Evolutionary conservation across 2,797 vertebrate genomes (phyloP), one percentile per base, ranked within the genome.

Genomic region (Cuculus canorus): DNA sequence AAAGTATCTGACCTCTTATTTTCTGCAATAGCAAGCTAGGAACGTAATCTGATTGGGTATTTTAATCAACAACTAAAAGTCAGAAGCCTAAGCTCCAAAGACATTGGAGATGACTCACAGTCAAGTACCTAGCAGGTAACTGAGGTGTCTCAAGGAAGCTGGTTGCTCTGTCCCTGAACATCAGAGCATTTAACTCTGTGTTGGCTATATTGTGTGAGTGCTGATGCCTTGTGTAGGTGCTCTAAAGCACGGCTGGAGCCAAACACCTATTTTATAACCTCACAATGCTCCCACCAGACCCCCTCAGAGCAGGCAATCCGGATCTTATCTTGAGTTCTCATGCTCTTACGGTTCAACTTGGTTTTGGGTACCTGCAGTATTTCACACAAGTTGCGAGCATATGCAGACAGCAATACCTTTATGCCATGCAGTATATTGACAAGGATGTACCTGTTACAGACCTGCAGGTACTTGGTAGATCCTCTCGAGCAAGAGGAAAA

Each of bases 391-490:
- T 2, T 35, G 30, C 3, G 13, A 60, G 68, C 56, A 12, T 10
- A 17, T 4, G 22, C 7, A 24, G 32, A 66, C 0, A 69, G 45
- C 0, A 1, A 16, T 39, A 63, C 15, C 37, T 48, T 50, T 80
- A 0, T 3, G 12, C 27, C 0, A 0, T 14, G 23, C 6, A 27
- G 32, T 45, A 27, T 7, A n/a, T 3, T 25, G 39, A 61, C 50
- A 85, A n/a, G 45, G 47, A 48, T 11, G 6, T 18, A 66, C 12
- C n/a, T 68, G 39, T 43, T 69, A 75, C 4, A 68, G 47, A 94
- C 61, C 10, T 57, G 13, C n/a, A 28, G 0, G 18, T 17, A 63
- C 13, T 63, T 41, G 16, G 16, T 8, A 82, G 19, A 8, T 80
- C 22, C 27, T 84, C 43, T 66, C 43, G 88, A 68, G 60, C 15